phyloP scores from a whole-genome alignment of 2,888 invertebrate genomes.

The Orchesella flavescens region DNA sequence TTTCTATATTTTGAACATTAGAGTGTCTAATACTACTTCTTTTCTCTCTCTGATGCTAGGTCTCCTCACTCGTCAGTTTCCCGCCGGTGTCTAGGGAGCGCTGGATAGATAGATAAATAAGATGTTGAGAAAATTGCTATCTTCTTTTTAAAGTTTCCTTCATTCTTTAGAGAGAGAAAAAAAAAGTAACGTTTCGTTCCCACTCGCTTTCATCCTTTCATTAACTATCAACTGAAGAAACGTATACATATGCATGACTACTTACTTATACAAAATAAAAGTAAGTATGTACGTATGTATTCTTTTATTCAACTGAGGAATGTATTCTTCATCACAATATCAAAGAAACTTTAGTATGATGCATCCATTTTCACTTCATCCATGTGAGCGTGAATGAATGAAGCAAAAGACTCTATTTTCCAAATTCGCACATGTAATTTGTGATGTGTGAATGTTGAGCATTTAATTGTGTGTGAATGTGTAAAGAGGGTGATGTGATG shows the following conservation, averaged over 20 bases:
- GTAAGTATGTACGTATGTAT: background rate
- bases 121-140: conserved; percentile 37
- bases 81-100: no score
- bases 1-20: background rate
- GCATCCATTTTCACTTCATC: background rate
- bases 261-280: background rate
- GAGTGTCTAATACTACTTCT: no score
- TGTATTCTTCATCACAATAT: conserved; percentile 9
- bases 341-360: conserved; percentile 36
- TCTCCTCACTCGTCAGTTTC: no score
- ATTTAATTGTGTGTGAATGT: conserved; percentile 54
- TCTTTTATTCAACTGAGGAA: background rate
- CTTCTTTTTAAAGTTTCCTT: conserved; percentile 21
- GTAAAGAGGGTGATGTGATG: conserved; percentile 8
- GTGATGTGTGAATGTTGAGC: conserved; percentile 35
- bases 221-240: conserved; percentile 20
- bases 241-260: background rate
- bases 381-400: background rate
- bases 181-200: conserved; percentile 2
- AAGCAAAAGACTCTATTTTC: background rate
- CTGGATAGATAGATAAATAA: conserved; percentile 22
- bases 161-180: background rate
- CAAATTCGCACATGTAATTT: conserved; percentile 27
- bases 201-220: conserved; percentile 32
- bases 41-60: no score